Base-by-base conservation (phyloP, 92 coral and sea anemone genomes). In the Blastomussa wellsi region DNA sequence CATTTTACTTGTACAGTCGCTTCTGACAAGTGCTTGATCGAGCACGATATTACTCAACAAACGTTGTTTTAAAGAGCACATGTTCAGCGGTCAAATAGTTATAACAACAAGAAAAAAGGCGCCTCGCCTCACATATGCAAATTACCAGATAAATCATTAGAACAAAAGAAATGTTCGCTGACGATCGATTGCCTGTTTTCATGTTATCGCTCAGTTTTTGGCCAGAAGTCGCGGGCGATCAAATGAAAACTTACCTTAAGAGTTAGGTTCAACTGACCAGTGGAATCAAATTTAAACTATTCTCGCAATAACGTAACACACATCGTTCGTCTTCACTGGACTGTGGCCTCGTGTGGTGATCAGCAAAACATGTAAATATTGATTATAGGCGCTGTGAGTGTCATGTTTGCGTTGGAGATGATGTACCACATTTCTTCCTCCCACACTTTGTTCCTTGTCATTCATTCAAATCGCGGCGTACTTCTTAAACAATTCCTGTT, bases 401-500 rank as follows among this genome's bases (percentile, higher is more conserved):
- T 39, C 37, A 12, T 62, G 39, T 76, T 7, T 36, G 73, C 53
- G 82, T 79, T 28, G 71, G 82, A 64, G 52, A 26, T 17, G 72
- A 60, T 17, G 16, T 9, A 15, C 48, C 44, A 16, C 9, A 32
- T 36, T 24, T 20, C 15, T 13, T 35, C 12, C 15, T 59, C 51
- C 32, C 72, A n/a, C 71, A 31, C 38, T 38, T 39, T 33, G 13
- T 15, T 10, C 36, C 42, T 37, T 59, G 6, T 44, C 1, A 36
- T 35, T 62, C 64, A 39, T 79, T 79, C 19, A 38, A 60, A 32
- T 79, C 33, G 36, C 44, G 26, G 24, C 80, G 33, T 31, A 35
- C 44, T 36, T 69, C n/a, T 69, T 26, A 15, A 41, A 69, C 74
- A 35, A 28, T 69, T 69, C 42, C 42, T 33, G 75, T 70, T 37